phyloP scores from a whole-genome alignment of 2,113 vertebrate genomes.

The Nothocercus julius region DNA sequence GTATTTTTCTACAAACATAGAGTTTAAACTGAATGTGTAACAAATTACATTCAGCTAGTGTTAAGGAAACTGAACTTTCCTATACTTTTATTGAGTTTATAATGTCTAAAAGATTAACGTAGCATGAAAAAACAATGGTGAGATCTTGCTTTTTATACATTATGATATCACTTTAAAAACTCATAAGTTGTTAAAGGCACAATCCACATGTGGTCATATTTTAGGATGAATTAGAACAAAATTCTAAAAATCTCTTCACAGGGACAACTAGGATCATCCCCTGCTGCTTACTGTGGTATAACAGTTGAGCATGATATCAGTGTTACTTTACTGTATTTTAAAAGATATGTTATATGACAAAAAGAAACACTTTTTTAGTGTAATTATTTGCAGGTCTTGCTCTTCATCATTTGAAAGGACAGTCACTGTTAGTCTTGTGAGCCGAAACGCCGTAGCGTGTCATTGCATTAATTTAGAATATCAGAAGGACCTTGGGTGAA shows the following conservation, averaged over 20 bases:
- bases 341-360: neutral
- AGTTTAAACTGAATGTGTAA: neutral
- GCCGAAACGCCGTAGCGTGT: neutral
- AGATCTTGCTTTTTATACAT: neutral
- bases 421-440: neutral
- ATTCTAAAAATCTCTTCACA: neutral
- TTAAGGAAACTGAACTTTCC: neutral
- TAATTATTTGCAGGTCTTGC: neutral
- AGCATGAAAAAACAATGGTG: neutral
- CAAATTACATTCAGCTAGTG: neutral
- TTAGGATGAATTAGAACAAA: neutral
- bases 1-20: neutral
- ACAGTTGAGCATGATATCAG: neutral
- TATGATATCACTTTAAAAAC: fast-evolving
- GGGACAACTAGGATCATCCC: neutral
- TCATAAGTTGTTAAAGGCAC: neutral
- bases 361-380: neutral
- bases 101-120: neutral
- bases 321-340: neutral
- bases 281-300: neutral
- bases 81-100: neutral
- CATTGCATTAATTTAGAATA: neutral
- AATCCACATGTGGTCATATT: neutral
- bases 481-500: neutral
- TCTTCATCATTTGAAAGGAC: neutral